phyloP scores from a whole-genome alignment of 1,140 invertebrate genomes.

The Drosophila erecta region DNA sequence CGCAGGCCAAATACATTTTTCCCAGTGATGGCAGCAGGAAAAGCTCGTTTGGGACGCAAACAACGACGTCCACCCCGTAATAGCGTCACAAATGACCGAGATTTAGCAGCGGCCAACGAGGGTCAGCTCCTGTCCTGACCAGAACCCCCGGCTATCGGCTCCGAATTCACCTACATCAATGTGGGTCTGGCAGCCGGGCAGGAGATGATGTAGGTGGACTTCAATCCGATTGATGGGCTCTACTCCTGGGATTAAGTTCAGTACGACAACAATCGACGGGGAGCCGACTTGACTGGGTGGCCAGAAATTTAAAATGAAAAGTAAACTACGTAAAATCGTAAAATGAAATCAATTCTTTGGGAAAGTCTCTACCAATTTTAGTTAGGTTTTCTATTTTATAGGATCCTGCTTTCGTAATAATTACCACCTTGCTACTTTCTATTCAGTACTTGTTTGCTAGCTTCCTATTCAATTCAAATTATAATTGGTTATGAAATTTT shows the following conservation, averaged over 20 bases:
- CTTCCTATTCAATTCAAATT: too few species aligned
- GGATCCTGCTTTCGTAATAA: neutral
- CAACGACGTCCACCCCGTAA: constrained; percentile 46
- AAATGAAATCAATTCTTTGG: constrained; percentile 1
- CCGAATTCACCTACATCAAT: constrained; percentile 44
- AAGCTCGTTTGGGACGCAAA: constrained; percentile 9
- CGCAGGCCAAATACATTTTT: neutral
- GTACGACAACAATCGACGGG: constrained; percentile 12
- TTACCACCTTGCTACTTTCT: neutral
- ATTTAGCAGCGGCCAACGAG: constrained; percentile 58
- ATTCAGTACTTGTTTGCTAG: neutral
- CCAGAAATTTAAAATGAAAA: constrained; percentile 27
- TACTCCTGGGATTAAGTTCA: constrained; percentile 55
- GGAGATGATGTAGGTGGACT: constrained; percentile 46
- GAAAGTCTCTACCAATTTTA: neutral
- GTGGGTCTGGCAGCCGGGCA: constrained; percentile 6
- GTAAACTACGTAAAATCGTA: constrained; percentile 3
- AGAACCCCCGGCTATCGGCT: constrained; percentile 13
- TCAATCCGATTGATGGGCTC: constrained; percentile 80
- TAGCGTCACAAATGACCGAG: constrained; percentile 75
- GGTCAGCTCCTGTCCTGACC: constrained; percentile 45
- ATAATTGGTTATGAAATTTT: too few species aligned
- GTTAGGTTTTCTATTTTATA: neutral
- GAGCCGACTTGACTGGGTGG: constrained; percentile 10
- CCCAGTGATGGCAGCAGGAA: neutral